These are phyloP conservation scores for Muraenolepis orangiensis DNA, from an alignment of 2,797 vertebrate species.

Conservation along the genomic window DNA sequence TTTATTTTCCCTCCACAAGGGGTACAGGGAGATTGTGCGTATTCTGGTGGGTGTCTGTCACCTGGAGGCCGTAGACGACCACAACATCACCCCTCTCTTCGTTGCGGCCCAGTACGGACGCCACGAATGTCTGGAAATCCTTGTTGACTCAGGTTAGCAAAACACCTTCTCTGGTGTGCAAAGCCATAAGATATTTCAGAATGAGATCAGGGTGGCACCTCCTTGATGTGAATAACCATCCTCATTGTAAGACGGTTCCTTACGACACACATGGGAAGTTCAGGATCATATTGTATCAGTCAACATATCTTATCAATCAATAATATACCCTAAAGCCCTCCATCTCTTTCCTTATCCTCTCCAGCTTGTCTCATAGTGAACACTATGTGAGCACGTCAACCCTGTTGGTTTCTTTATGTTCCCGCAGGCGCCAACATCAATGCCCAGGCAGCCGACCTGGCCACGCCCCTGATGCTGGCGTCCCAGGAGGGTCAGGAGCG, in stretches of 20 bases:
- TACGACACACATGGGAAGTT: no score
- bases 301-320: no score
- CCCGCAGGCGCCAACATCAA: slow-evolving; percentile 82
- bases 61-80: slow-evolving; percentile 78
- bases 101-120: slow-evolving; percentile 85
- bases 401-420: neutral
- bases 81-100: slow-evolving; percentile 81
- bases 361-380: neutral
- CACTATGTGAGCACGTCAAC: neutral
- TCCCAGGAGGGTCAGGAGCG: slow-evolving; percentile 86
- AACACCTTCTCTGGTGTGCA: neutral
- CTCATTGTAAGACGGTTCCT: no score
- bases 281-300: no score
- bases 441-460: slow-evolving; percentile 84
- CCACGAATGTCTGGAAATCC: slow-evolving; percentile 68
- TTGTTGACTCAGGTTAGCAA: slow-evolving; percentile 68
- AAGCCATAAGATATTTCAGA: no score
- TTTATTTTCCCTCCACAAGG: slow-evolving; percentile 49
- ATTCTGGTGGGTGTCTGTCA: slow-evolving; percentile 63
- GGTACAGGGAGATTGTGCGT: slow-evolving; percentile 69
- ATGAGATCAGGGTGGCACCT: no score
- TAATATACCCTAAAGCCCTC: neutral
- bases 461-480: slow-evolving; percentile 90
- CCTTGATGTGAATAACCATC: no score
- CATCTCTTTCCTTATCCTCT: neutral